Evolutionary conservation across 92 coral and sea anemone genomes (phyloP).

Genomic region (Actinostola sp.): DNA sequence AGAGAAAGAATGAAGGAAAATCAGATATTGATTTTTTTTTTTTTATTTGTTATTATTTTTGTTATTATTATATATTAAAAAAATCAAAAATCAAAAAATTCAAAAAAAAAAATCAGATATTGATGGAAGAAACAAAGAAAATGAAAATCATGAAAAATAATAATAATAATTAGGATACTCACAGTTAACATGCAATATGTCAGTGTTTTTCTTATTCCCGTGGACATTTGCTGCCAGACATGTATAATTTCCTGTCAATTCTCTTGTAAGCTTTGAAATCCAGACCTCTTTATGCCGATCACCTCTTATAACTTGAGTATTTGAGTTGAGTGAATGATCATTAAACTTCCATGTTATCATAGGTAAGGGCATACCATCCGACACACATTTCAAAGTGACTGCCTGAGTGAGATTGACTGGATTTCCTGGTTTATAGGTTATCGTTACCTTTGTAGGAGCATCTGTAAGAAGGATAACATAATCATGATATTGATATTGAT

Average conservation of each 20-base stretch:
- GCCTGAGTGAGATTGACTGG: slow-evolving; percentile 8
- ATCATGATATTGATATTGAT: too few species aligned
- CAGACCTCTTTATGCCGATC: background rate
- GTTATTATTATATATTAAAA: too few species aligned
- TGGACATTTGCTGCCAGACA: slow-evolving; percentile 69
- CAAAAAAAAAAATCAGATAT: too few species aligned
- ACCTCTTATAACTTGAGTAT: background rate
- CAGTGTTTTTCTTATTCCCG: slow-evolving; percentile 39
- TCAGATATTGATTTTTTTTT: too few species aligned
- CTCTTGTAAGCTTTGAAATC: slow-evolving; percentile 25
- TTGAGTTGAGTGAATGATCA: slow-evolving; percentile 3
- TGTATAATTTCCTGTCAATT: slow-evolving; percentile 69
- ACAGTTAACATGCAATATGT: slow-evolving; percentile 54
- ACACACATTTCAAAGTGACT: slow-evolving; percentile 45
- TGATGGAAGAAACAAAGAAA: background rate
- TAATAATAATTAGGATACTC: slow-evolving; percentile 18
- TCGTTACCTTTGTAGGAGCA: slow-evolving; percentile 49
- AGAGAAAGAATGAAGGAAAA: background rate
- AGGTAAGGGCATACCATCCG: slow-evolving; percentile 72
- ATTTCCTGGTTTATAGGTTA: slow-evolving; percentile 22
- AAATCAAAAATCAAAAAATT: too few species aligned
- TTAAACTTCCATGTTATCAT: slow-evolving; percentile 59
- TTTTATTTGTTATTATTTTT: too few species aligned
- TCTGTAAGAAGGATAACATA: slow-evolving; percentile 23
- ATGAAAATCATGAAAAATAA: background rate